Evolutionary conservation across 2,113 vertebrate genomes (phyloP), one percentile per base, ranked within the genome.

Genomic region (Hemiprocne comata): DNA sequence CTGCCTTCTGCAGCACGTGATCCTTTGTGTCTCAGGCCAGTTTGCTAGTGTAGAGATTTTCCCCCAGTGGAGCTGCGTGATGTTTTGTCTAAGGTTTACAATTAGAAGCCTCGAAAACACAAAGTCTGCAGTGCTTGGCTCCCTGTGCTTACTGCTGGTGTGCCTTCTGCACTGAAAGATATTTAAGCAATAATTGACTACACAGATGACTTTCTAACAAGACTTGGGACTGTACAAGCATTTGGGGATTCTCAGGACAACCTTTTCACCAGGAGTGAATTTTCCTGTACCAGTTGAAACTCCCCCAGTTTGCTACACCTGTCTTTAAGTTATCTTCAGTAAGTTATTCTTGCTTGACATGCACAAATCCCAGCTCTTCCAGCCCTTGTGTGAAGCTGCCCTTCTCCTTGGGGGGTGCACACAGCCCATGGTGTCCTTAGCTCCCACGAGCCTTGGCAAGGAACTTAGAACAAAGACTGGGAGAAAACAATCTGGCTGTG

Each of bases 1-100:
- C 7, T 34, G 10, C 36, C 67, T 38, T 48, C 70, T 31, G 77
- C 21, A 23, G 11, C 46, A 17, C 5, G 1, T 23, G 25, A 6
- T 9, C 51, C 64, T 65, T 19, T 5, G 4, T 58, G 29, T 11
- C 70, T 48, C 64, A 42, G 33, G 3, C 9, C 34, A 13, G 15
- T 33, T 74, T 36, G 61, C 51, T 13, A 34, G 23, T 0, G 0
- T 1, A 23, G 13, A 29, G 13, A 26, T 15, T 15, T 25, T 29
- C 25, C 84, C 54, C 79, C 24, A 42, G 53, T 12, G 23, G 36
- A 53, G 53, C 5, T 33, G 7, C 13, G 13, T 11, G 21, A 13
- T 13, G 70, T 58, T 65, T 79, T n/a, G 50, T 55, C 55, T 31
- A 28, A 0, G 1, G 21, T 53, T 87, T 62, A 40, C 18, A 70